These are phyloP conservation scores for Zhuqinia jingwanae DNA, from an alignment of 2,888 invertebrate genomes.

Conservation along the genomic window DNA sequence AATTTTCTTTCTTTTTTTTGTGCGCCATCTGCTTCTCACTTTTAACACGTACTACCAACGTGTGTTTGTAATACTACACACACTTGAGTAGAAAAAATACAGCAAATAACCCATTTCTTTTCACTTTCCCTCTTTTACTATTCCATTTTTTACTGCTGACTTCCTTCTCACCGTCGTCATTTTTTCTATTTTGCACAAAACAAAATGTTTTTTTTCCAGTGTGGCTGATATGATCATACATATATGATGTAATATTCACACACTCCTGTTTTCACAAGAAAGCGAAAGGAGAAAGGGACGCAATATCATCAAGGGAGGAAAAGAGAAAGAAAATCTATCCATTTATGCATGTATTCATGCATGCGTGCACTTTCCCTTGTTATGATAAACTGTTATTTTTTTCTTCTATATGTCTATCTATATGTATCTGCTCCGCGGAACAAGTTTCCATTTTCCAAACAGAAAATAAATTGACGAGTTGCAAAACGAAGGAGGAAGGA, in stretches of 20 bases:
- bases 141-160: neutral
- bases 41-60: neutral
- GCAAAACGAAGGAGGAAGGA: neutral
- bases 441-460: conserved; percentile 31
- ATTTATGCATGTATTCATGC: conserved; percentile 16
- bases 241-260: neutral
- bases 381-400: conserved; percentile 39
- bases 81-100: neutral
- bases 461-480: conserved; percentile 22
- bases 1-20: neutral
- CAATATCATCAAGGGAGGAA: neutral
- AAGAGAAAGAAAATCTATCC: neutral
- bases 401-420: too few relatives aligned
- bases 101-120: neutral
- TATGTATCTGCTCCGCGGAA: too few relatives aligned
- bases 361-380: conserved; percentile 20
- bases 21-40: conserved; percentile 6
- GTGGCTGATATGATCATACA: too few relatives aligned
- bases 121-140: neutral
- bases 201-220: too few relatives aligned
- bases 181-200: too few relatives aligned
- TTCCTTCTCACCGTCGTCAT: too few relatives aligned
- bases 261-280: neutral
- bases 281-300: neutral
- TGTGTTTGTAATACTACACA: neutral